Conservation (phyloP, 2,113 vertebrate genomes). For the Plestiodon gilberti region DNA sequence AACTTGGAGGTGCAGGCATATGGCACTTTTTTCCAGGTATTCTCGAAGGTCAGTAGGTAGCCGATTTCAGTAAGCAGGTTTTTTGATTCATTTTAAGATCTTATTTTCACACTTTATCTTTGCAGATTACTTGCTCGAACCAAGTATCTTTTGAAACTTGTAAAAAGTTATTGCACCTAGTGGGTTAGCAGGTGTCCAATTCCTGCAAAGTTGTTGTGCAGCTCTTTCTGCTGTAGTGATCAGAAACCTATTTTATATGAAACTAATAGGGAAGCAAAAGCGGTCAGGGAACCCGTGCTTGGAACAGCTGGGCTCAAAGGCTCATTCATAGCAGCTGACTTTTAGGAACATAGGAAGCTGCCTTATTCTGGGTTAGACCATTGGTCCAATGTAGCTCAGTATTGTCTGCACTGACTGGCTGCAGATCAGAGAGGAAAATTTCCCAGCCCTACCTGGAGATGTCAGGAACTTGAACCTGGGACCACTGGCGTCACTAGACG, state of each 20-base stretch:
- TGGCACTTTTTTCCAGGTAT: background rate
- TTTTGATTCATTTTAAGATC: background rate
- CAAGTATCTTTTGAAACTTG: background rate
- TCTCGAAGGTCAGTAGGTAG: background rate
- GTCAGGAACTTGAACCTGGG: too few relatives aligned
- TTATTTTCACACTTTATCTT: background rate
- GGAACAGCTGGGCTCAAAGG: background rate
- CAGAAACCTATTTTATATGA: background rate
- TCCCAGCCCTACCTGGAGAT: too few relatives aligned
- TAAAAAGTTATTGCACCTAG: background rate
- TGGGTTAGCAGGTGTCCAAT: background rate
- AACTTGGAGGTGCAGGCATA: too few relatives aligned
- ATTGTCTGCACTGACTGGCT: too few relatives aligned
- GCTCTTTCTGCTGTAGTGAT: background rate
- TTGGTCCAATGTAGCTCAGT: too few relatives aligned
- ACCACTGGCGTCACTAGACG: too few relatives aligned
- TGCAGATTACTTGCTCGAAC: background rate
- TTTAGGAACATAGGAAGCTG: background rate
- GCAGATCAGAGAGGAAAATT: too few relatives aligned
- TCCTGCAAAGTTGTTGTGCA: accelerated
- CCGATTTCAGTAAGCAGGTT: background rate
- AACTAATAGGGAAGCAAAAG: background rate
- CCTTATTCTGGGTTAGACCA: too few relatives aligned
- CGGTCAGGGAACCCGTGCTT: background rate
- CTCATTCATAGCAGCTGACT: accelerated